These are phyloP conservation scores for Galeopterus variegatus DNA, from an alignment of 2,113 vertebrate genomes.

Conservation along the genomic window DNA sequence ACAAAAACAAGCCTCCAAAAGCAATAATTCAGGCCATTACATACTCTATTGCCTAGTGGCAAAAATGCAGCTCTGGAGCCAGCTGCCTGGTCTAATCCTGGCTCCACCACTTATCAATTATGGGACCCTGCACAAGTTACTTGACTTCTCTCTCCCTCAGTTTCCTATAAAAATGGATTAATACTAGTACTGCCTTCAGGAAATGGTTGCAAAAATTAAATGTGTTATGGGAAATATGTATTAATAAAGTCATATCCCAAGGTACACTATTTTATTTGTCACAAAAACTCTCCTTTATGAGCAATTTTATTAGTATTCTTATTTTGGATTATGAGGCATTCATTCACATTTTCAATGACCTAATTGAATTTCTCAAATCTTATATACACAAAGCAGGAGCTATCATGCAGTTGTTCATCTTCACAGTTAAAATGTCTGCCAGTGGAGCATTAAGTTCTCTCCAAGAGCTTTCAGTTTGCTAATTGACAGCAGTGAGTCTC, in stretches of 20 bases:
- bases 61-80: background rate
- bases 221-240: background rate
- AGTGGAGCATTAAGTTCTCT: background rate
- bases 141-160: slow-evolving; percentile 3
- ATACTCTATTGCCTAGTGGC: background rate
- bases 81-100: background rate
- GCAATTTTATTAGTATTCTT: slow-evolving; percentile 19
- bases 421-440: background rate
- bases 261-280: background rate
- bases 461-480: background rate
- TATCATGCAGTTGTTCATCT: background rate
- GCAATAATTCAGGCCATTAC: background rate
- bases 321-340: slow-evolving; percentile 39
- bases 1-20: slow-evolving; percentile 28
- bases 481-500: background rate
- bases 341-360: slow-evolving; percentile 5
- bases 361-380: slow-evolving; percentile 59
- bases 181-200: background rate
- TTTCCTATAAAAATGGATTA: slow-evolving; percentile 41
- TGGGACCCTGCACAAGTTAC: background rate
- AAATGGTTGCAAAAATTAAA: slow-evolving; percentile 55
- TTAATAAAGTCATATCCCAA: background rate
- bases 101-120: background rate
- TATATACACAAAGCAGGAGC: slow-evolving; percentile 19
- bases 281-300: slow-evolving; percentile 59